Conservation (phyloP, 2,888 invertebrate species). For the Schrankia costaestrigalis region DNA sequence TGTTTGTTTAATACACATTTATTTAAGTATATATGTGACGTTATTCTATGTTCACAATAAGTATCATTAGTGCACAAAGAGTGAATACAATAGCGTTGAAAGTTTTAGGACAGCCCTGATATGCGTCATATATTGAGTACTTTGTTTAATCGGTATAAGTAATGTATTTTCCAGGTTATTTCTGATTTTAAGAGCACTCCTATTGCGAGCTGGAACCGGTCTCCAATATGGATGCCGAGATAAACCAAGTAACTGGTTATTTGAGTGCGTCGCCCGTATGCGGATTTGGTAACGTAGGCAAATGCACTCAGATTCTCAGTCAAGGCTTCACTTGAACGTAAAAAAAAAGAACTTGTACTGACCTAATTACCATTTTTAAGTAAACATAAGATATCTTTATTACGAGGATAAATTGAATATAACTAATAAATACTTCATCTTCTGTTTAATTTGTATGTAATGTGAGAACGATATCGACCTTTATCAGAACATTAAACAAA, state of each 20-base stretch:
- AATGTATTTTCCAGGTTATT: slow-evolving; percentile 43
- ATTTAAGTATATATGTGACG: too few relatives aligned
- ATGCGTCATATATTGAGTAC: too few relatives aligned
- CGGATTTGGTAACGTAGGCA: slow-evolving; percentile 53
- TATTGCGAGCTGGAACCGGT: slow-evolving; percentile 50
- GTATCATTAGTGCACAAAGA: too few relatives aligned
- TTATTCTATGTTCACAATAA: too few relatives aligned
- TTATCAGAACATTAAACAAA: too few relatives aligned
- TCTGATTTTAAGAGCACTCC: slow-evolving; percentile 36
- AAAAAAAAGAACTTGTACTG: slow-evolving; percentile 21
- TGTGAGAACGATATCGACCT: too few relatives aligned
- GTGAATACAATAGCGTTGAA: too few relatives aligned
- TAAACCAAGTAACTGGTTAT: slow-evolving; percentile 57
- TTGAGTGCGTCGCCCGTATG: slow-evolving; percentile 42
- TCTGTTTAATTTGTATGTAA: too few relatives aligned
- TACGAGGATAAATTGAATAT: slow-evolving; percentile 22
- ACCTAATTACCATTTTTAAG: slow-evolving; percentile 28
- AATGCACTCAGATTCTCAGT: slow-evolving; percentile 38
- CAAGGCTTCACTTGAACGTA: slow-evolving; percentile 29
- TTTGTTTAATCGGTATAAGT: too few relatives aligned
- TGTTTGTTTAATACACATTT: too few relatives aligned
- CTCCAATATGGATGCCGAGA: slow-evolving; percentile 44
- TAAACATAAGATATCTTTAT: slow-evolving; percentile 12
- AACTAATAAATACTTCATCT: too few relatives aligned
- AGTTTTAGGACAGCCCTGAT: too few relatives aligned